Conservation (phyloP, 2,797 vertebrate species). For the Typhlichthys subterraneus region DNA sequence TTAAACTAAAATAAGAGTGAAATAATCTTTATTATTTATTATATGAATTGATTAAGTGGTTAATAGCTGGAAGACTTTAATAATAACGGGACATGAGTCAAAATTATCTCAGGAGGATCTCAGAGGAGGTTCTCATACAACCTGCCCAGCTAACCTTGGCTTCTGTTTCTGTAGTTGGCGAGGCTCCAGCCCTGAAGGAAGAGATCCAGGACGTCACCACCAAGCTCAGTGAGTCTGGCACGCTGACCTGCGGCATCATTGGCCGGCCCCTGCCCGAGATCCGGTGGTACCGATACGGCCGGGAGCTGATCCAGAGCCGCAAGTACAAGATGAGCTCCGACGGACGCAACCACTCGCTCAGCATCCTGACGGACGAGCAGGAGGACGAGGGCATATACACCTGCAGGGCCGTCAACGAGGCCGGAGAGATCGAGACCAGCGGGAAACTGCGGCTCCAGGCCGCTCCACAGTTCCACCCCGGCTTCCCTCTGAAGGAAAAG, state of each 20-base stretch:
- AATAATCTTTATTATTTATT: too few relatives aligned
- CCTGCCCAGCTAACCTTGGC: too few relatives aligned
- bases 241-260: slow-evolving; percentile 90
- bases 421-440: slow-evolving; percentile 94
- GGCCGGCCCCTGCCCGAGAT: slow-evolving; percentile 98
- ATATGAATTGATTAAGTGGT: too few relatives aligned
- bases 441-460: slow-evolving; percentile 94
- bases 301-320: slow-evolving; percentile 93
- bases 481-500: slow-evolving; percentile 95
- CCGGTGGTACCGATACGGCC: slow-evolving; percentile 97
- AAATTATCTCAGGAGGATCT: too few relatives aligned
- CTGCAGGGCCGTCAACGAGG: slow-evolving; percentile 91
- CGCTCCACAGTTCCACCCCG: slow-evolving; percentile 92
- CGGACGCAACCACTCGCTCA: slow-evolving; percentile 92
- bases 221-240: slow-evolving; percentile 91
- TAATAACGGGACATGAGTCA: too few relatives aligned
- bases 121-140: too few relatives aligned
- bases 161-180: slow-evolving; percentile 83
- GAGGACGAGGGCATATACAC: slow-evolving; percentile 98
- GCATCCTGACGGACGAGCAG: slow-evolving; percentile 93
- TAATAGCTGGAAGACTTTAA: too few relatives aligned
- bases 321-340: slow-evolving; percentile 99
- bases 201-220: slow-evolving; percentile 90
- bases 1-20: too few relatives aligned
- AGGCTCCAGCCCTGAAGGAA: slow-evolving; percentile 88